Evolutionary conservation across 2,797 vertebrate species (phyloP).

Genomic region (Varecia variegata): DNA sequence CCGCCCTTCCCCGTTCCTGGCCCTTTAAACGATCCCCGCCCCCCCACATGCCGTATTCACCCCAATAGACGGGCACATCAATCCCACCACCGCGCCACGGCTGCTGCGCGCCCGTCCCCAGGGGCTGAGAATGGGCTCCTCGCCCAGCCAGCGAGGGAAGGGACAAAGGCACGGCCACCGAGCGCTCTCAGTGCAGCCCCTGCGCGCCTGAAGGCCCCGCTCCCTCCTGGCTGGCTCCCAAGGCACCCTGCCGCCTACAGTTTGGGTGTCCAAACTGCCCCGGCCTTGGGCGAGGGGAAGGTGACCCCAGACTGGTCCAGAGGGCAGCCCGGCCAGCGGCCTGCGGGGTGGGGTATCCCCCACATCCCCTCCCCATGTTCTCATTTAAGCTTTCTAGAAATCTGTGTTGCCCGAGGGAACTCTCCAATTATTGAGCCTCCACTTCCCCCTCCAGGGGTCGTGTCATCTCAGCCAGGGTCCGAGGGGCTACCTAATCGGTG

Average conservation of each 20-base stretch:
- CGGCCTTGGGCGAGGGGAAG: not conserved
- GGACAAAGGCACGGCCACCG: not conserved
- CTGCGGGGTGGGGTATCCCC: not conserved
- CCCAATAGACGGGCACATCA: not conserved
- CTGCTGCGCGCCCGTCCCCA: too few relatives aligned
- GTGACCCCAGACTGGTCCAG: not conserved
- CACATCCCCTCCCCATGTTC: rapidly evolving
- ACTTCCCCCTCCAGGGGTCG: too few relatives aligned
- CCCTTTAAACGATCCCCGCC: not conserved
- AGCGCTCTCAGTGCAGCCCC: not conserved
- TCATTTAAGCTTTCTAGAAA: not conserved
- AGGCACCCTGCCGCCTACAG: not conserved
- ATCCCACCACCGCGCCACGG: rapidly evolving
- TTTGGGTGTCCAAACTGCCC: not conserved
- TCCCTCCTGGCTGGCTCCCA: not conserved
- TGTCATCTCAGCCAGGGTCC: not conserved
- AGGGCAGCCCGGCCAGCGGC: not conserved
- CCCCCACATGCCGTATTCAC: not conserved
- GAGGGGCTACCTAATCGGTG: rapidly evolving
- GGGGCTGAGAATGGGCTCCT: not conserved
- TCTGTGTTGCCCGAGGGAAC: too few relatives aligned
- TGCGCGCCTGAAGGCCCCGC: rapidly evolving
- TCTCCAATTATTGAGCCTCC: not conserved
- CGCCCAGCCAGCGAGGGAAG: not conserved
- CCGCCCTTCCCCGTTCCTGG: not conserved